Evolutionary conservation across 2,797 vertebrate species (phyloP), one percentile per base, ranked within the genome.

Genomic region (Lithobates pipiens): DNA sequence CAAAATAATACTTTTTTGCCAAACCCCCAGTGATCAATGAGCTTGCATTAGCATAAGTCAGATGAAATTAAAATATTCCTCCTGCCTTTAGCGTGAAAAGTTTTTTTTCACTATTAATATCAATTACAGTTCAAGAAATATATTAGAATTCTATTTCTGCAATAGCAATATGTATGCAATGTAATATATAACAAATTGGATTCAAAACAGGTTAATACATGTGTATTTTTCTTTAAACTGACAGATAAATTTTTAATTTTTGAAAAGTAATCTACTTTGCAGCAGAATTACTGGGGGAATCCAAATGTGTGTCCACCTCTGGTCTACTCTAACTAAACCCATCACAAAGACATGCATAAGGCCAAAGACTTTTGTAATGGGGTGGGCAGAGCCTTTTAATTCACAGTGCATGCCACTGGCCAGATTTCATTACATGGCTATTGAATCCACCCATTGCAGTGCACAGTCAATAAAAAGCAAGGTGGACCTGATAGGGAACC

Each of bases 1-100:
- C 10, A 69, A 74, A 83, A 83, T 79, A 80, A 85, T 82, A 83
- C 63, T 5, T 68, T 68, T 83, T 74, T 74, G 3, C 15, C 42
- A 57, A 71, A 27, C 61, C 76, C 34, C 44, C 77, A 79, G 72
- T 57, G 70, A 86, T 79, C 69, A 67, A 25, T 65, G 75, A 67
- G 10, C 27, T 86, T 74, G n/a, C 32, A 83, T 86, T 78, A 83
- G 57, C 54, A 68, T 67, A 82, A 67, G 25, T 36, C 27, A 75
- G 69, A 36, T 42, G 4, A n/a, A 77, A 69, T 54, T 50, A 86
- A 23, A 77, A 69, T 25, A 44, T 80, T 25, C 32, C 61, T 73
- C 6, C 79, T 75, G 15, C 27, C 25, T 18, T 57, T 76, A 84
- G 75, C 27, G 25, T 10, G 50, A 27, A 73, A 50, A 8, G 21